phyloP scores from a whole-genome alignment of 2,797 vertebrate genomes.

The Melanotaenia maccullochi region DNA sequence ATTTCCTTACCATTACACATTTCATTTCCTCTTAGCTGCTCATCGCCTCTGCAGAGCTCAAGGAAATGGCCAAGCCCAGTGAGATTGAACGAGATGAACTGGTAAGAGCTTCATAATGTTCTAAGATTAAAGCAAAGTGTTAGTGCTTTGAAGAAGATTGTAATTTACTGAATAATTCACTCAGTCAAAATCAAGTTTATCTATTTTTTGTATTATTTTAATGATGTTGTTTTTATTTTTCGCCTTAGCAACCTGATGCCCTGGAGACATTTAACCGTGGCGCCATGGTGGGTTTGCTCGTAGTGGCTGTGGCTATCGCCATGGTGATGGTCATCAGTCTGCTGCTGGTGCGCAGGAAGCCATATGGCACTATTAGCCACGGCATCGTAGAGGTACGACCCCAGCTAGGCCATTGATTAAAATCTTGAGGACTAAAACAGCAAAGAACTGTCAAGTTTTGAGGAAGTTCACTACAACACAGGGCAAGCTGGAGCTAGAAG shows the following conservation, averaged over 20 bases:
- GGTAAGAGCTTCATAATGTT: constrained; percentile 73
- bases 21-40: constrained; percentile 80
- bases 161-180: not conserved
- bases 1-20: not conserved
- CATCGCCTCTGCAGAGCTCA: constrained; percentile 88
- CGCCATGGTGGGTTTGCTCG: constrained; percentile 91
- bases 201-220: not conserved
- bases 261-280: constrained; percentile 91
- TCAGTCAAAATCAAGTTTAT: too few relatives aligned
- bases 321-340: constrained; percentile 92
- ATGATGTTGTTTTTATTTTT: constrained; percentile 24
- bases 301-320: constrained; percentile 91
- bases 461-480: too few relatives aligned
- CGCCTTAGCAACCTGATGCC: constrained; percentile 86
- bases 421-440: too few relatives aligned
- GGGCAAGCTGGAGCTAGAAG: too few relatives aligned
- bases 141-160: not conserved
- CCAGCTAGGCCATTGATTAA: constrained; percentile 5
- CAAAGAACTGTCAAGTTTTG: too few relatives aligned
- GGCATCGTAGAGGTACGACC: constrained; percentile 91
- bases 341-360: constrained; percentile 91
- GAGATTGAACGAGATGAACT: constrained; percentile 92
- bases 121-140: not conserved
- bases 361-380: constrained; percentile 93
- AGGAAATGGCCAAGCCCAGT: constrained; percentile 87